These are phyloP conservation scores for Phaethon lepturus DNA, from an alignment of 2,113 vertebrate genomes.

Conservation along the genomic window DNA sequence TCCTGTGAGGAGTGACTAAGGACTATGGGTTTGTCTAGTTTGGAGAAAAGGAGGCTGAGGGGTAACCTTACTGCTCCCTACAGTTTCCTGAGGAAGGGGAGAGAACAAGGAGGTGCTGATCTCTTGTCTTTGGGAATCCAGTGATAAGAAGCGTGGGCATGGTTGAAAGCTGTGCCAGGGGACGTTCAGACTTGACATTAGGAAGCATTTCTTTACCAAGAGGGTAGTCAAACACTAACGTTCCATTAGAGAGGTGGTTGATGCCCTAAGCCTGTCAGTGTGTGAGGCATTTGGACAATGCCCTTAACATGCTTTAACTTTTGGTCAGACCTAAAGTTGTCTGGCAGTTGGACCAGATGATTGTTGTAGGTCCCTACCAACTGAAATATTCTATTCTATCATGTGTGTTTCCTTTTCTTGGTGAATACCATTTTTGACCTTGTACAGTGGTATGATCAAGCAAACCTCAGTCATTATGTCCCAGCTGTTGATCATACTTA, in stretches of 20 bases:
- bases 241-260: not conserved
- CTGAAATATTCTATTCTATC: not conserved
- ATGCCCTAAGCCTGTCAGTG: not conserved
- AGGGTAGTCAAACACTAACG: not conserved
- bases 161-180: not conserved
- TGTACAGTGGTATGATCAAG: not conserved
- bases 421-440: not conserved
- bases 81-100: not conserved
- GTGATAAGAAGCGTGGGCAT: rapidly evolving
- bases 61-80: not conserved
- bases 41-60: not conserved
- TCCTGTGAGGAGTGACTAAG: too few relatives aligned
- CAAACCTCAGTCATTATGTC: not conserved
- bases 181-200: not conserved
- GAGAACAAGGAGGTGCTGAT: not conserved
- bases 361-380: not conserved
- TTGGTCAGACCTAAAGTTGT: not conserved
- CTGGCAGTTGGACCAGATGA: not conserved
- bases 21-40: not conserved
- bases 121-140: not conserved
- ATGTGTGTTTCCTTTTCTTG: not conserved
- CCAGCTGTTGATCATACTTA: not conserved
- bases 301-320: not conserved
- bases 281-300: not conserved
- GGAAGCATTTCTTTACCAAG: not conserved